These are phyloP conservation scores for Creontiades dilutus DNA, from an alignment of 2,888 invertebrate genomes.

Conservation along the genomic window DNA sequence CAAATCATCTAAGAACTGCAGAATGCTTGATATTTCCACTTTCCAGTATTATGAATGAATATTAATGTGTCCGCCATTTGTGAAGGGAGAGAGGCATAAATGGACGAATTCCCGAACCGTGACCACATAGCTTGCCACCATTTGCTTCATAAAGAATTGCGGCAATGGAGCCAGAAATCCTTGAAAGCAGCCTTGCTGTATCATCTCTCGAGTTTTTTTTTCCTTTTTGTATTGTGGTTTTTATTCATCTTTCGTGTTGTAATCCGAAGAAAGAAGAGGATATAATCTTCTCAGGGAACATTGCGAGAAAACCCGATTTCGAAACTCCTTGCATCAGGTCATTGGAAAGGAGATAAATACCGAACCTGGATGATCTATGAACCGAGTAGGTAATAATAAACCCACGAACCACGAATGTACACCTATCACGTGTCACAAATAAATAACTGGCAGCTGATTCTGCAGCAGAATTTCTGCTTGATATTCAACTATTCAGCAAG, in stretches of 20 bases:
- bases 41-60: background rate
- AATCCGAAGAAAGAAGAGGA: background rate
- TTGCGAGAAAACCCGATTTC: background rate
- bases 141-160: slow-evolving; percentile 12
- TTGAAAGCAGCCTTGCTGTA: background rate
- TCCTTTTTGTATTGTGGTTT: background rate
- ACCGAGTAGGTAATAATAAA: too few relatives aligned
- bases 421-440: too few relatives aligned
- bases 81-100: background rate
- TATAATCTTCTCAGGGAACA: too few relatives aligned
- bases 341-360: background rate
- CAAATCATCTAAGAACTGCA: too few relatives aligned
- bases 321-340: background rate
- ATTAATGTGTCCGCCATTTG: background rate
- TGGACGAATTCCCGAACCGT: background rate
- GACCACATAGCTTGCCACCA: background rate
- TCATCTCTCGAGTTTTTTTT: too few relatives aligned
- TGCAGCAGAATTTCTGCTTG: too few relatives aligned
- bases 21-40: background rate
- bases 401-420: too few relatives aligned
- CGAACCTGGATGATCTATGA: background rate
- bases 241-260: background rate
- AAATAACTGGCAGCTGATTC: too few relatives aligned
- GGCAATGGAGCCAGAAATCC: background rate
- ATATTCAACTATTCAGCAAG: too few relatives aligned